Evolutionary conservation across 2,888 invertebrate species (phyloP).

Genomic region (Notodonta ziczac): DNA sequence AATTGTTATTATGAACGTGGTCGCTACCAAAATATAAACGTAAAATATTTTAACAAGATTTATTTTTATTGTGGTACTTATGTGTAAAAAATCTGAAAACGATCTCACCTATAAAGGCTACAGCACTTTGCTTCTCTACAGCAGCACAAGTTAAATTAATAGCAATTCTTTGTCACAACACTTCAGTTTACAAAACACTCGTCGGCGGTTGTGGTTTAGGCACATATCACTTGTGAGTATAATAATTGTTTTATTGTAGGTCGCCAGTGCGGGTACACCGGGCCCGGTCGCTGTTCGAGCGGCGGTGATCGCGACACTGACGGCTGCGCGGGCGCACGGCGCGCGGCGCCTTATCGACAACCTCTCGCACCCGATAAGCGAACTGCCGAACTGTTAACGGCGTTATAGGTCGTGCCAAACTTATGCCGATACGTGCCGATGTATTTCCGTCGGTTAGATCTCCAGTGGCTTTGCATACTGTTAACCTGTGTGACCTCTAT

Average conservation of each 20-base stretch:
- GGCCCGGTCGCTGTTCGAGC: slow-evolving; percentile 20
- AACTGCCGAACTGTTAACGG: slow-evolving; percentile 49
- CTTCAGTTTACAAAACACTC: slow-evolving; percentile 68
- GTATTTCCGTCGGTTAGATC: slow-evolving; percentile 17
- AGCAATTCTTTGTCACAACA: slow-evolving; percentile 61
- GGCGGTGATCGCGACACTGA: slow-evolving; percentile 65
- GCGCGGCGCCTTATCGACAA: slow-evolving; percentile 65
- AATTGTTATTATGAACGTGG: too few relatives aligned
- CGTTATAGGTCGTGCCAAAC: slow-evolving; percentile 25
- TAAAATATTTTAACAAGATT: too few relatives aligned
- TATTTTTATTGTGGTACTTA: too few relatives aligned
- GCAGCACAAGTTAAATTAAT: slow-evolving; percentile 58
- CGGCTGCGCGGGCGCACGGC: slow-evolving; percentile 56
- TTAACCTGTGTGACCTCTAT: background rate
- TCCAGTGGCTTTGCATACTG: background rate
- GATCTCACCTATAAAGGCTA: slow-evolving; percentile 33
- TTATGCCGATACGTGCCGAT: slow-evolving; percentile 7
- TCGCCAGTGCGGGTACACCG: slow-evolving; percentile 34
- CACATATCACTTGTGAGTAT: slow-evolving; percentile 60
- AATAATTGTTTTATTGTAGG: slow-evolving; percentile 61
- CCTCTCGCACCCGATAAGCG: slow-evolving; percentile 73
- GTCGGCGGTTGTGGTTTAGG: slow-evolving; percentile 50
- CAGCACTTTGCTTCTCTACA: slow-evolving; percentile 31
- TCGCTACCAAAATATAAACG: too few relatives aligned
- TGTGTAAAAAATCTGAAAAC: slow-evolving; percentile 8